A percentile compares a stretch with the other conserved stretches of the same genome.
Evolutionary conservation across 2,113 vertebrate genomes (phyloP).

Genomic region (human (Homo sapiens)): GRCh38 chr4:124330501-124331000

Average conservation of each 20-base stretch:
- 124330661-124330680: background rate
- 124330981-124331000: too few relatives aligned
- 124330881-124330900: background rate
- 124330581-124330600: background rate
- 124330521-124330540: background rate
- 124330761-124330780: background rate
- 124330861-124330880: background rate
- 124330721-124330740: background rate
- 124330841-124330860: background rate
- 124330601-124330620: background rate
- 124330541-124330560: background rate
- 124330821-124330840: background rate
- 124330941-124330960: background rate
- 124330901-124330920: background rate
- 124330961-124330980: background rate
- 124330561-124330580: background rate
- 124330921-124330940: background rate
- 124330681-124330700: slow-evolving; percentile 35
- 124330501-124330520: background rate
- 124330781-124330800: background rate
- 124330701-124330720: background rate
- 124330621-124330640: background rate
- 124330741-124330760: background rate
- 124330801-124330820: background rate
- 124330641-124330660: background rate